These are phyloP conservation scores for Cotesia typhae DNA, from an alignment of 1,140 invertebrate species.

Conservation along the genomic window DNA sequence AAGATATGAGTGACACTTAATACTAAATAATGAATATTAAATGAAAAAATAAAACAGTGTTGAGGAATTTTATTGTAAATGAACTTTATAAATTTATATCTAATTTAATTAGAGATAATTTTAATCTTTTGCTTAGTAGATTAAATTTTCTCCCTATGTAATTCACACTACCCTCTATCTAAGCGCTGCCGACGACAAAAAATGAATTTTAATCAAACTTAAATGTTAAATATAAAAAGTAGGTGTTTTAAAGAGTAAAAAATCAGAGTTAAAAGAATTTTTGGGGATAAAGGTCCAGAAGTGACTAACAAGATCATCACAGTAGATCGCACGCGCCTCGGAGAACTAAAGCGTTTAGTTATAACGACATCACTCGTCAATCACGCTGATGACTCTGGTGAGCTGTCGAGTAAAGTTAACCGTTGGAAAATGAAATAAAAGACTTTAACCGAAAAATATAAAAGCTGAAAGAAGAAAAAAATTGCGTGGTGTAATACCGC, in stretches of 20 bases:
- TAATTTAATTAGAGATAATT: conserved; percentile 5
- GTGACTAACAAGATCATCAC: conserved; percentile 58
- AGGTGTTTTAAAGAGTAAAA: conserved; percentile 16
- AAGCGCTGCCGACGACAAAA: background rate
- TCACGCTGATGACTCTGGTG: conserved; percentile 55
- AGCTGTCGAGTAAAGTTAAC: conserved; percentile 35
- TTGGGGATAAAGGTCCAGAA: conserved; percentile 39
- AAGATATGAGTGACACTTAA: too few relatives aligned
- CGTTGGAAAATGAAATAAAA: conserved; percentile 17
- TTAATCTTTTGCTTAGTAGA: conserved; percentile 2
- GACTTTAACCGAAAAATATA: conserved; percentile 14
- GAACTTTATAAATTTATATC: background rate
- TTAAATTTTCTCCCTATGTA: too few relatives aligned
- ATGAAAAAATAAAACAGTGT: background rate
- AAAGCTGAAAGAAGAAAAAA: conserved; percentile 43
- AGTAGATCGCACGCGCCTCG: conserved; percentile 54
- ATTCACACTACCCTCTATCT: background rate
- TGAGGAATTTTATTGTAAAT: too few relatives aligned
- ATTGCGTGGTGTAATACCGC: conserved; percentile 52
- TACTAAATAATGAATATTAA: too few relatives aligned
- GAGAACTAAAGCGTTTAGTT: conserved; percentile 50
- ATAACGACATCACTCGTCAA: conserved; percentile 63
- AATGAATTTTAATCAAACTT: too few relatives aligned
- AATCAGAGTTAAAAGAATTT: conserved; percentile 11
- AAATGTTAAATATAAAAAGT: background rate